Percentiles rank a stretch among this genome's conserved stretches.
These are phyloP conservation scores for Microtus oregoni DNA, from an alignment of 2,113 vertebrate genomes.

Conservation along the genomic window DNA sequence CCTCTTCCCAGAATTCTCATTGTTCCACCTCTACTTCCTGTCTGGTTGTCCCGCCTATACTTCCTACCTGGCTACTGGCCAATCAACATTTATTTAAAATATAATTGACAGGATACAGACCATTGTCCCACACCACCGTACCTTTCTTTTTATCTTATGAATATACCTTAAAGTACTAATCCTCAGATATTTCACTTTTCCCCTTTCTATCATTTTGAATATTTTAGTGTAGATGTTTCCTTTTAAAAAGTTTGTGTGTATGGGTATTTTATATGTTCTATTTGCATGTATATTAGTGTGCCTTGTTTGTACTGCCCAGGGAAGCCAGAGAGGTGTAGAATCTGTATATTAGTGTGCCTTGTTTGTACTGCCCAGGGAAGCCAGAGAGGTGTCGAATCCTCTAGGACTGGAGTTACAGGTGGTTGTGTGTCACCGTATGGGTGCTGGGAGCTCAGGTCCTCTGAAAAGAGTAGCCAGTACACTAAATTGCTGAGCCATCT, in stretches of 20 bases:
- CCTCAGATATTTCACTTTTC: neutral
- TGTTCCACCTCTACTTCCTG: too few relatives aligned
- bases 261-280: neutral
- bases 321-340: neutral
- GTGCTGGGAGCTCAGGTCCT: neutral
- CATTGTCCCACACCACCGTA: neutral
- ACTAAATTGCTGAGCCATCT: too few relatives aligned
- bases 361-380: neutral
- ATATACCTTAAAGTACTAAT: constrained; percentile 19
- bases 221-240: neutral
- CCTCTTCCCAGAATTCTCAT: too few relatives aligned
- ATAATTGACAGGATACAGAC: too few relatives aligned
- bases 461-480: neutral
- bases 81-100: too few relatives aligned
- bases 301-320: neutral
- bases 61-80: too few relatives aligned
- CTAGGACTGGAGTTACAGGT: neutral
- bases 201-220: neutral
- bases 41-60: too few relatives aligned
- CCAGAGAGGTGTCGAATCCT: neutral
- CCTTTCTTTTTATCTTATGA: neutral
- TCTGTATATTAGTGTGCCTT: neutral
- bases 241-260: neutral
- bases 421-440: too few relatives aligned
- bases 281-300: neutral